Evolutionary conservation across 2,888 invertebrate species (phyloP).

Genomic region (Pandemis corylana): DNA sequence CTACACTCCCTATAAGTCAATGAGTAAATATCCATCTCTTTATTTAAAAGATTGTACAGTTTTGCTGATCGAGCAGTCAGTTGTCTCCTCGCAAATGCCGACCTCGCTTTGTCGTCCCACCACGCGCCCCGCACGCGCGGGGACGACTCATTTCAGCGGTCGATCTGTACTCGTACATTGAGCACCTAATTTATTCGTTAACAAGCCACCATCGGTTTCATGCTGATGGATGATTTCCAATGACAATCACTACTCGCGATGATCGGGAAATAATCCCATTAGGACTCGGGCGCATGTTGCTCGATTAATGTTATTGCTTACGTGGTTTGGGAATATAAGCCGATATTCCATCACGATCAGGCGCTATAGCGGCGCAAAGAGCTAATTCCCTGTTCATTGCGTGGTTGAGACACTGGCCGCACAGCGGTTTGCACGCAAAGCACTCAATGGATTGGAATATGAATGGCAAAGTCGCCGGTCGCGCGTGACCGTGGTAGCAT

Average conservation of each 20-base stretch:
- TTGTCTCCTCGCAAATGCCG: no score
- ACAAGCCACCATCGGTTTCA: not conserved
- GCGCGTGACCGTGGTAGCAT: no score
- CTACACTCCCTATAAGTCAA: no score
- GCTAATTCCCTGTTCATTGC: not conserved
- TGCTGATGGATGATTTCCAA: not conserved
- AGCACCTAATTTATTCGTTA: not conserved
- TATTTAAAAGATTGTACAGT: no score
- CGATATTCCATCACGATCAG: not conserved
- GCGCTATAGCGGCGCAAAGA: not conserved
- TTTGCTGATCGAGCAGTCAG: no score
- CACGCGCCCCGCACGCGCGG: no score
- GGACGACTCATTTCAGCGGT: no score
- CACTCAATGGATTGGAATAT: no score
- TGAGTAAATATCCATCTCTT: no score
- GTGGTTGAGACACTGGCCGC: not conserved
- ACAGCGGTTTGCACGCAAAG: not conserved
- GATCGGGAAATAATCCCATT: conserved; percentile 1
- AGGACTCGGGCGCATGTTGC: not conserved
- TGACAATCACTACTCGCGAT: conserved; percentile 19
- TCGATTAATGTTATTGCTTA: conserved; percentile 25
- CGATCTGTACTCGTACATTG: no score
- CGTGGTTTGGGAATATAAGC: not conserved
- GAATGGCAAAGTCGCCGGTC: no score
- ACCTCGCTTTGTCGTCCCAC: no score